A percentile compares a stretch with the other conserved stretches of the same genome.
Evolutionary conservation across 2,888 invertebrate species (phyloP).

Genomic region (Acleris cristana): DNA sequence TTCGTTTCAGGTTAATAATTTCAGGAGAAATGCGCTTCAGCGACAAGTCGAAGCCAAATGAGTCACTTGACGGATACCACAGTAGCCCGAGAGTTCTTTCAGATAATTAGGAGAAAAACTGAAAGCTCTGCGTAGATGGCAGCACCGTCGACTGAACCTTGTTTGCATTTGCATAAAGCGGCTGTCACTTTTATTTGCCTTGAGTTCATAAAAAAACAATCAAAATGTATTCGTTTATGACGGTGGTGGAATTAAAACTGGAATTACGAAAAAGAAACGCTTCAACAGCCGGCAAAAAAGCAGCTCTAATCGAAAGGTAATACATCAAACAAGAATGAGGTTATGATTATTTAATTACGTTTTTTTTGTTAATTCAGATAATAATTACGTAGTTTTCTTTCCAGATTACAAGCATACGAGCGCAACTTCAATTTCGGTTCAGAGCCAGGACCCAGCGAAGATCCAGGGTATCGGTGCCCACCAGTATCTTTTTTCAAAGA

Average conservation of each 20-base stretch:
- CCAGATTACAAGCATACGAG: too few relatives aligned
- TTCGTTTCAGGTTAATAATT: too few relatives aligned
- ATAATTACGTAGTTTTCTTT: too few relatives aligned
- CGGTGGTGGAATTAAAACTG: too few relatives aligned
- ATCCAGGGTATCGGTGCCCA: too few relatives aligned
- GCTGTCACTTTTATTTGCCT: neutral
- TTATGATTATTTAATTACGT: conserved; percentile 2
- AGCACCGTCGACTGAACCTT: conserved; percentile 1
- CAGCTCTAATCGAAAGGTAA: conserved; percentile 11
- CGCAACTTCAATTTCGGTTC: too few relatives aligned
- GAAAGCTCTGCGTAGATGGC: conserved; percentile 12
- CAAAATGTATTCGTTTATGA: conserved; percentile 17
- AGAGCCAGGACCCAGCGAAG: too few relatives aligned
- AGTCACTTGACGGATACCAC: too few relatives aligned
- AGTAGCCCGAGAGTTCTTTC: too few relatives aligned
- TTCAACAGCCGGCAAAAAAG: conserved; percentile 10
- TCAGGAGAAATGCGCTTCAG: too few relatives aligned
- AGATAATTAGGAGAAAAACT: conserved; percentile 8
- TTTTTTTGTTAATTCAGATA: neutral
- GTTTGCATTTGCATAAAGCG: neutral
- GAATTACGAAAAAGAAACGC: conserved; percentile 13
- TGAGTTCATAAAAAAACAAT: neutral
- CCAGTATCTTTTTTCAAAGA: too few relatives aligned
- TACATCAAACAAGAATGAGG: neutral
- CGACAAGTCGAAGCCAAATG: too few relatives aligned